Evolutionary conservation across 2,888 invertebrate species (phyloP), one percentile per base, ranked within the genome.

Genomic region (Osmoderma eremita): DNA sequence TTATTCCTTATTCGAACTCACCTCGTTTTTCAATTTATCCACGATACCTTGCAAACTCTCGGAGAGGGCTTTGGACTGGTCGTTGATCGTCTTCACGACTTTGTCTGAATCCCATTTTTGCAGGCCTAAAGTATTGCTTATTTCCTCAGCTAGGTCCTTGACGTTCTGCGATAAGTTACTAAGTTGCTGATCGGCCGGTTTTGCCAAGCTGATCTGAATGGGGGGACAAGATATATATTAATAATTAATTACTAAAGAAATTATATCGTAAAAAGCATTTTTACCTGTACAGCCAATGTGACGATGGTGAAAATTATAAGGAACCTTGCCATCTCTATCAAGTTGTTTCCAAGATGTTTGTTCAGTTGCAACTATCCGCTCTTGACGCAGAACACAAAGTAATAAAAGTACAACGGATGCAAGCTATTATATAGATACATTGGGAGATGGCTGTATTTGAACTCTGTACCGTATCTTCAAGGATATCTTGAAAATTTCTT

Each of bases 101-200:
- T 80, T 72, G 69, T 80, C 76, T 22, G 78, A 74, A 69, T 77
- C 76, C 17, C 76, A 75, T 53, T 76, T 74, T 51, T 76, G 75
- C 15, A 65, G 22, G 56, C 76, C 75, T 10, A 78, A 68, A 8
- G 72, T 64, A 38, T 72, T 58, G 5, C 75, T 77, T 8, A 76
- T 76, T 53, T 78, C 77, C 15, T 77, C 62, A 3, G 61, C 65
- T 3, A 68, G 17, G 20, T 20, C 58, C 42, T 68, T 68, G 24
- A 71, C 71, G 30, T 68, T 71, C 15, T 69, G 65, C 15, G 68
- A 71, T 36, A 74, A 56, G 18, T 67, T 68, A 45, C 69, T 67
- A 22, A 69, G 45, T 49, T 70, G 68, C 15, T 17, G 4, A 38
- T 71, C 65, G 4, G 69, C 58, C 4, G 67, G 70, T 67, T 70